A percentile compares a stretch with the other conserved stretches of the same genome.
These are phyloP conservation scores for Drosophila nebulosa DNA, from an alignment of 1,140 invertebrate genomes.

Conservation along the genomic window DNA sequence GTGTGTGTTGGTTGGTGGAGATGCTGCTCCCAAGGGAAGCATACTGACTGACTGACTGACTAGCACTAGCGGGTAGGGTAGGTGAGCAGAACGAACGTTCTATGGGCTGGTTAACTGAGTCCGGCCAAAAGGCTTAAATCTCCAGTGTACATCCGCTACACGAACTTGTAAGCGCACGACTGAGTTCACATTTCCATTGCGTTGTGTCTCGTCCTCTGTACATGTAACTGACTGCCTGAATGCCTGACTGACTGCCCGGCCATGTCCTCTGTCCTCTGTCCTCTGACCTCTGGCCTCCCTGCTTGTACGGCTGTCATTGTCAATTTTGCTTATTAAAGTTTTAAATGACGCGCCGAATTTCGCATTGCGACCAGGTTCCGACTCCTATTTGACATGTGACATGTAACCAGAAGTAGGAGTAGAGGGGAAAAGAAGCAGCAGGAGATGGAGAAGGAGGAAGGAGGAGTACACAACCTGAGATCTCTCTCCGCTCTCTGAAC, in stretches of 20 bases:
- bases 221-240: neutral
- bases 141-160: conserved; percentile 74
- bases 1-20: neutral
- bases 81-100: neutral
- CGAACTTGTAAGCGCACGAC: conserved; percentile 71
- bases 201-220: conserved; percentile 17
- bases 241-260: neutral
- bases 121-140: conserved; percentile 64
- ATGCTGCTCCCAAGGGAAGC: conserved; percentile 25
- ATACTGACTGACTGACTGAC: conserved; percentile 12
- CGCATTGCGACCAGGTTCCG: conserved; percentile 50
- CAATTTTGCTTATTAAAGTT: conserved; percentile 78
- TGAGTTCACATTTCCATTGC: conserved; percentile 40
- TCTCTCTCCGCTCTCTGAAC: conserved; percentile 22
- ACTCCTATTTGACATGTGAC: conserved; percentile 57
- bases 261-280: conserved; percentile 11
- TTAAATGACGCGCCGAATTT: conserved; percentile 76
- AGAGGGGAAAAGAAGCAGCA: no score
- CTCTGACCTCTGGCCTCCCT: neutral
- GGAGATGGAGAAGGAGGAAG: neutral
- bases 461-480: conserved; percentile 52
- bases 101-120: neutral
- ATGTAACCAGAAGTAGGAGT: no score
- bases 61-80: neutral
- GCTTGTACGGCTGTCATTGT: conserved; percentile 49